Base-by-base conservation (phyloP, 1,140 invertebrate species). In the Brachystomella parvula region DNA sequence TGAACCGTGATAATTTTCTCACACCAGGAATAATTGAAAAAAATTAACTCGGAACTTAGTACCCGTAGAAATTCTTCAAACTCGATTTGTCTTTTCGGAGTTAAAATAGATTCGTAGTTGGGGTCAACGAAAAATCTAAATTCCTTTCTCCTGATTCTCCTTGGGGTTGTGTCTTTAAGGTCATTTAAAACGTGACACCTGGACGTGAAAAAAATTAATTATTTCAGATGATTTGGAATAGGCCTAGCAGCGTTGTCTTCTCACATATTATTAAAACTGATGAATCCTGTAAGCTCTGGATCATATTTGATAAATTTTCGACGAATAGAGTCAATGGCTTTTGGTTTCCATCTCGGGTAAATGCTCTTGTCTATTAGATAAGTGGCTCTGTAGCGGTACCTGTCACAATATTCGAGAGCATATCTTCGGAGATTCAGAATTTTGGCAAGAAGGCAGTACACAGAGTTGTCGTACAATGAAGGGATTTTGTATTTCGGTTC, bases 201-300 rank as follows among this genome's bases (percentile, higher is more conserved):
- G 49, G 63, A 60, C 28, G 28, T 35, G 1, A 47, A 47, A 29
- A 47, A 69, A 66, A 65, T 63, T 60, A 65, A 26, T 61, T 31
- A 62, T 6, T 9, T 39, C 19, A 19, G 35, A 19, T 39, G 6
- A 39, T 9, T 39, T 39, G 6, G 6, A 39, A 19, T 39, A 9
- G 35, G 6, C 35, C 35, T 39, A n/a, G n/a, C n/a, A n/a, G n/a
- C n/a, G n/a, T n/a, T n/a, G n/a, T n/a, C n/a, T 19, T 19, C 35
- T 39, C 19, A 39, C 35, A 39, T 39, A 19, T 19, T 39, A 9
- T 39, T 19, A 39, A 39, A 39, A 9, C 6, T 9, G 19, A 39
- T 39, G 35, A 9, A 39, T 39, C 35, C 35, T 9, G 35, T 39
- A 9, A 39, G 19, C 19, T 6, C 19, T 19, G 6, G 6, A 19